A percentile compares a stretch with the other conserved stretches of the same genome.
Evolutionary conservation across 2,888 invertebrate genomes (phyloP).

Genomic region (Xylota segnis): DNA sequence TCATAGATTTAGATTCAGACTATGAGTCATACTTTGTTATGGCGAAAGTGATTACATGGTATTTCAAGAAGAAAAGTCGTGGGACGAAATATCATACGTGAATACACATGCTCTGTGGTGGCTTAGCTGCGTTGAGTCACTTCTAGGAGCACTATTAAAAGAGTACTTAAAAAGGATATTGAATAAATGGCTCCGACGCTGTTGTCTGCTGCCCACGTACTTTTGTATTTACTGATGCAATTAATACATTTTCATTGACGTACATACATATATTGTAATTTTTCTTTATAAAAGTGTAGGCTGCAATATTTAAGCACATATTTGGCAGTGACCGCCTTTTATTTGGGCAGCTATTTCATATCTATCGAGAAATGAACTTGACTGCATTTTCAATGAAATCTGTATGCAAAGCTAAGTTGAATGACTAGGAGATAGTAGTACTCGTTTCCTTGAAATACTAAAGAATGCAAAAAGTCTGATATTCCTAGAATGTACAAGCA

Average conservation of each 20-base stretch:
- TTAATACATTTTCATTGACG: constrained; percentile 4
- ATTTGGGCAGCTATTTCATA: too few species aligned
- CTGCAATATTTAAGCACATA: background rate
- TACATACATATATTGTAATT: too few species aligned
- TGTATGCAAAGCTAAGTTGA: too few species aligned
- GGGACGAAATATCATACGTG: constrained; percentile 54
- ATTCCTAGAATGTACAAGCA: too few species aligned
- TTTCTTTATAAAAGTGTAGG: background rate
- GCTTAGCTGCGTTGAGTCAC: constrained; percentile 29
- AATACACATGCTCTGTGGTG: constrained; percentile 9
- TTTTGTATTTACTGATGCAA: constrained; percentile 25
- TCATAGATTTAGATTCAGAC: background rate
- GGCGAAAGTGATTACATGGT: constrained; percentile 52
- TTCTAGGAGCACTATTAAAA: constrained; percentile 6
- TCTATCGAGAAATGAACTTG: too few species aligned
- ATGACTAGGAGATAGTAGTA: too few species aligned
- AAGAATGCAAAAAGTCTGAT: too few species aligned
- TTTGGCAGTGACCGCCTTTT: background rate
- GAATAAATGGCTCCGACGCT: constrained; percentile 15
- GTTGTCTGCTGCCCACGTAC: constrained; percentile 15
- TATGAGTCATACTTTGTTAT: constrained; percentile 64
- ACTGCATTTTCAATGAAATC: too few species aligned
- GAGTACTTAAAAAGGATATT: constrained; percentile 31
- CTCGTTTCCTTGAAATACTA: too few species aligned
- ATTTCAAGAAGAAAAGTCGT: constrained; percentile 53